Conservation (phyloP, 2,888 invertebrate genomes). For the Brachycybe producta region DNA sequence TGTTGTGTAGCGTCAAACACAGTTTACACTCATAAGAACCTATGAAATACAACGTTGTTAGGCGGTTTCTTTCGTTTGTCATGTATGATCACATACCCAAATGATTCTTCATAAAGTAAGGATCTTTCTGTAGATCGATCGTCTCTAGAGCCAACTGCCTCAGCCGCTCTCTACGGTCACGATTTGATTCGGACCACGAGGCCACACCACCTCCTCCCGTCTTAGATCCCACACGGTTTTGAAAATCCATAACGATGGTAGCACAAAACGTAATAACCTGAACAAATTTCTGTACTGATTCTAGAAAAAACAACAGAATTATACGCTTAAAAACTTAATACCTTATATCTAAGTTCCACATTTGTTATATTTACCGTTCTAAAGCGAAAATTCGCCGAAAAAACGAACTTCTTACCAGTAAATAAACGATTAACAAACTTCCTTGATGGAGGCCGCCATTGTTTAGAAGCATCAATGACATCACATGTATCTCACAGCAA, state of each 20-base stretch:
- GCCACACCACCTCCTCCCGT: conserved; percentile 99
- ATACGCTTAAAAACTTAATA: too few relatives aligned
- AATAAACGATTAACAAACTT: too few relatives aligned
- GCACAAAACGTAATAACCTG: too few relatives aligned
- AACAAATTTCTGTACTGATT: too few relatives aligned
- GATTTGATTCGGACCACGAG: conserved; percentile 95
- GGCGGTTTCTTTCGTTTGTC: background rate
- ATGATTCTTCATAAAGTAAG: conserved; percentile 99
- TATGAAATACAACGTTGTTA: conserved; percentile 29
- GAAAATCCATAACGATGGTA: conserved; percentile 99
- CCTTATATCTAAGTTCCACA: too few relatives aligned
- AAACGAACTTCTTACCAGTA: too few relatives aligned
- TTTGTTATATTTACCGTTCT: too few relatives aligned
- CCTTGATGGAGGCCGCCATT: too few relatives aligned
- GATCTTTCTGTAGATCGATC: conserved; percentile 97
- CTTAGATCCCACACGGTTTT: conserved; percentile 96
- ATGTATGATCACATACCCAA: conserved; percentile 45
- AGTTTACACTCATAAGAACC: conserved; percentile 97
- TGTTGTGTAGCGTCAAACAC: conserved; percentile 95
- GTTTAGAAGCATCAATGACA: too few relatives aligned
- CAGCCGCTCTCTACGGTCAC: conserved; percentile 87
- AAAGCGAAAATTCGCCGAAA: too few relatives aligned
- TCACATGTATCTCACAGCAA: too few relatives aligned
- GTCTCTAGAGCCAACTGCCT: conserved; percentile 94
- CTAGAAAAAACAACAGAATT: too few relatives aligned